These are phyloP conservation scores for Pyxicephalus adspersus DNA, from an alignment of 2,113 vertebrate species.

Conservation along the genomic window DNA sequence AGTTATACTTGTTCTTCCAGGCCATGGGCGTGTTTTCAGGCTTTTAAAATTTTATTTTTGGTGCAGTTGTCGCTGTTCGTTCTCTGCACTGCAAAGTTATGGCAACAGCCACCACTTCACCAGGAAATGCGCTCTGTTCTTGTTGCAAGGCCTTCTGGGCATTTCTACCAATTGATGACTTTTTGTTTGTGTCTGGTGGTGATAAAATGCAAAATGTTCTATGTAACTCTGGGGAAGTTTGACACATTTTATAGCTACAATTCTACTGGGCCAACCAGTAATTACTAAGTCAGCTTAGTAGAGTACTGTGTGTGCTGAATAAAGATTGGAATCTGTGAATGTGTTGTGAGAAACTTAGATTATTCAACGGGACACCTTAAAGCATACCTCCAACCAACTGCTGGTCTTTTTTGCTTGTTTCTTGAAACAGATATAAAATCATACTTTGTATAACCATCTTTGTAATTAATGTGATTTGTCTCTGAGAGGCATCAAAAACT, in stretches of 20 bases:
- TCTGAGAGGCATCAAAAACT: too few species aligned
- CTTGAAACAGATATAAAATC: too few species aligned
- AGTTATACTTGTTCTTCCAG: slow-evolving; percentile 50
- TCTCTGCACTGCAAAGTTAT: background rate
- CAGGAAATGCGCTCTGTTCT: background rate
- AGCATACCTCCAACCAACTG: too few species aligned
- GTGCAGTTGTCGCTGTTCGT: background rate
- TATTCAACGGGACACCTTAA: background rate
- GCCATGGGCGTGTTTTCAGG: slow-evolving; percentile 1
- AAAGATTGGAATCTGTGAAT: slow-evolving; percentile 6
- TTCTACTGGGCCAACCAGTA: slow-evolving; percentile 5
- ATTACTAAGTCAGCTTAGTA: background rate
- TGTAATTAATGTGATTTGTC: too few species aligned
- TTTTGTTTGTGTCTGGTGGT: slow-evolving; percentile 19
- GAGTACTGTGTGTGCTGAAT: background rate
- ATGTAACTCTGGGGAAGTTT: background rate
- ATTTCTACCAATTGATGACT: slow-evolving; percentile 21
- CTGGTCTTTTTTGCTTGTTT: too few species aligned
- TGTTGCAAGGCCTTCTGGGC: slow-evolving; percentile 1
- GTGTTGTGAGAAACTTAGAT: background rate
- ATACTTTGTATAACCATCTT: too few species aligned
- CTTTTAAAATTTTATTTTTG: background rate
- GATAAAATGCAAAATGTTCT: slow-evolving; percentile 20
- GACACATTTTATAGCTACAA: background rate
- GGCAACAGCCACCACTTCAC: background rate